Base-by-base conservation (phyloP, 2,888 invertebrate genomes). In the Aphodius granarius region DNA sequence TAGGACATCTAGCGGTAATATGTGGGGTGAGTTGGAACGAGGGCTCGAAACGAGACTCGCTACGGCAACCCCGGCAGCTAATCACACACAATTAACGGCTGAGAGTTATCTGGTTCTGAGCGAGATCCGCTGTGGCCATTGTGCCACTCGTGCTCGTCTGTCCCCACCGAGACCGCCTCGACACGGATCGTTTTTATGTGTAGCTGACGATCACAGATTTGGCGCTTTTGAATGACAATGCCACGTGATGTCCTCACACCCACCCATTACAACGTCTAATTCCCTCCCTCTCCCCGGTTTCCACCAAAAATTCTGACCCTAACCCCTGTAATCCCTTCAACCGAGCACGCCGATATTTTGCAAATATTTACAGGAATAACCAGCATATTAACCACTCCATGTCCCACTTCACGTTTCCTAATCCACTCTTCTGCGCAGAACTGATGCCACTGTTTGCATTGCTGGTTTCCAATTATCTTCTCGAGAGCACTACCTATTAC, bases 81-180 rank as follows among this genome's bases (percentile, higher is more conserved):
- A 84, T 84, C 84, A 83, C 83, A 83, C 83, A 83, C 84, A 84
- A 84, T 84, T 84, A 84, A 83, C 84, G 81, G 79, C 80, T 76
- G 82, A 83, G 83, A 82, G 82, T 82, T 84, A 84, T 84, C 83
- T 83, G 83, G 81, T 82, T 80, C 81, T 84, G 83, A 82, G 80
- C 83, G 82, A 79, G 82, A 83, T 83, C 83, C 81, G 81, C 79
- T 80, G 81, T 80, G 82, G 82, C 80, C 82, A 83, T 83, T 83
- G 82, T 82, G 68, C 18, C 22, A 20, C 68, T 68, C 68, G 20
- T 20, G 9, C 68, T 13, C 21, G 19, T 20, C 68, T 20, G 22
- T 68, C 68, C 22, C 20, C 22, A 18, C 43, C 43, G 43, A 43
- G 43, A 43, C 43, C 43, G 9, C 9, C 9, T 13, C 43, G 43